Base-by-base conservation (phyloP, 2,797 vertebrate species). In the Lepus oiostolus region DNA sequence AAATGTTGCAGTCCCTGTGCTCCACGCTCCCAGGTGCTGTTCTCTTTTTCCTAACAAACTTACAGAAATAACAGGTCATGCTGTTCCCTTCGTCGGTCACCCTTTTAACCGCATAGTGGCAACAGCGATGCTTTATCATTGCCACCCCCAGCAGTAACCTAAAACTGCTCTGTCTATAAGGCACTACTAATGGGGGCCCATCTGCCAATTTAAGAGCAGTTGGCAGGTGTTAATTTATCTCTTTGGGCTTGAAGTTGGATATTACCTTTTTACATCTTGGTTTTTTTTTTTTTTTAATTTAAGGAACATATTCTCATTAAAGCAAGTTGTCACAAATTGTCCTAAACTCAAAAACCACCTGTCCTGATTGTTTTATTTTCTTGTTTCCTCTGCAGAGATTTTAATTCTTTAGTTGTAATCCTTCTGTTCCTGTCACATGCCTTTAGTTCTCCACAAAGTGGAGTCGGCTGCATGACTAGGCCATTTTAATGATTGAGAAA, bases 241-340 rank as follows among this genome's bases (percentile, higher is more conserved):
- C n/a, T 79, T 87, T 65, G 47, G 32, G 24, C 88, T 79, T 95
- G 81, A 87, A 91, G 38, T 50, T 6, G 19, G 26, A 35, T 65
- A 63, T 26, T 75, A 26, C 26, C 12, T 58, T 71, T 50, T 91
- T 72, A 68, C 17, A 30, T 62, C 68, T 24, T 19, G 8, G 8
- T 38, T 11, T 11, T 2, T 77, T 24, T 19, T 5, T 17, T 38
- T 11, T 12, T 2, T 77, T 79, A 52, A 52, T 42, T 93, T 63
- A 86, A 94, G 52, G 52, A 70, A 68, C 50, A 1, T 60, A 50
- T 90, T 88, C 19, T 87, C 17, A 67, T 72, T 72, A 30, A 80
- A 94, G 42, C 68, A 88, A 85, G 24, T 52, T 42, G 63, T 71
- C 54, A 52, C 26, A 67, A 84, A 81, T 74, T 72, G 35, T 65